These are phyloP conservation scores for Drosophila cardini DNA, from an alignment of 1,140 invertebrate species.

Conservation along the genomic window DNA sequence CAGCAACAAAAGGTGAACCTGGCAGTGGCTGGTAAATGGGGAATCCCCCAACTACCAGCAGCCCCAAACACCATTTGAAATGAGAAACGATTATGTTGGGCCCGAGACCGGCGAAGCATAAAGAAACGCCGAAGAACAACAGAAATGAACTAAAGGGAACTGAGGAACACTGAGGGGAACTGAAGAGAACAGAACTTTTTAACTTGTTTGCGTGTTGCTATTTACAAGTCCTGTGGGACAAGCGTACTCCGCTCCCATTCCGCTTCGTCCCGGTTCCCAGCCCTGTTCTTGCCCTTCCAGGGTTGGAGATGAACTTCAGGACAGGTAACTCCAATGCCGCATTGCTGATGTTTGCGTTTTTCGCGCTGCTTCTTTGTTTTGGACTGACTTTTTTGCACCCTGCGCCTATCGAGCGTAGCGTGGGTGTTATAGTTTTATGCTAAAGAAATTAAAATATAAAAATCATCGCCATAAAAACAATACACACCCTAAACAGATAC, in stretches of 20 bases:
- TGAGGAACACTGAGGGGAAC: too few species aligned
- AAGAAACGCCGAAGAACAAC: conserved; percentile 76
- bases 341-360: conserved; percentile 81
- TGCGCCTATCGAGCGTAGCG: not conserved
- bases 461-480: too few species aligned
- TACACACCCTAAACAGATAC: too few species aligned
- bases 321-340: conserved; percentile 73
- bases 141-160: not conserved
- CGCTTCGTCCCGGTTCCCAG: not conserved
- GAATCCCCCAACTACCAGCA: conserved; percentile 11
- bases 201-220: conserved; percentile 84
- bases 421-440: not conserved
- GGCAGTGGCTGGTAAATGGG: not conserved
- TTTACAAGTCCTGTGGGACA: conserved; percentile 83
- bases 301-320: not conserved
- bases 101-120: conserved; percentile 62
- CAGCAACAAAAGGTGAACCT: conserved; percentile 67
- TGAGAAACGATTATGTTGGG: conserved; percentile 84
- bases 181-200: conserved; percentile 64
- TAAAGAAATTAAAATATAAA: not conserved
- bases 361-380: conserved; percentile 53
- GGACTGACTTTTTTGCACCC: conserved; percentile 1
- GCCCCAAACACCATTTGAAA: conserved; percentile 64
- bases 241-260: not conserved
- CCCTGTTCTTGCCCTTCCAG: too few species aligned